Base-by-base conservation (phyloP, 1,140 invertebrate species). In the Diabrotica virgifera region DNA sequence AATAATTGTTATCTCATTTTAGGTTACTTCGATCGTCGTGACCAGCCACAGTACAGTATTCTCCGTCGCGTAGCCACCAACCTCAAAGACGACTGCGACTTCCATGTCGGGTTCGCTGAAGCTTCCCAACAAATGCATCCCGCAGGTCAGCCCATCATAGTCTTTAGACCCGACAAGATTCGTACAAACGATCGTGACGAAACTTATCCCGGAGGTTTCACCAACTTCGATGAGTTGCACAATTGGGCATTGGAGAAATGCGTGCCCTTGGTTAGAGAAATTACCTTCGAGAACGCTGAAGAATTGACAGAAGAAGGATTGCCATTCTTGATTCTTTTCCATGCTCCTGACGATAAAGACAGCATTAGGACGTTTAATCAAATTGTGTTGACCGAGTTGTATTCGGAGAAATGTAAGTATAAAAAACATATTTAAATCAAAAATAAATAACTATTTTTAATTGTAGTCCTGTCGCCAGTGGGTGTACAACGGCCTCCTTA, bases 251-350 rank as follows among this genome's bases (percentile, higher is more conserved):
- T 91, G 65, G 90, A 91, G 59, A 92, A 91, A 75, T 99, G 97
- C 77, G 89, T 94, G 11, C 91, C 92, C 1, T 78, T 94, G 24
- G 92, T 94, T 0, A 81, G 92, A 63, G 96, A 98, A 81, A 98
- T 99, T 54, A 98, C 96, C 5, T 99, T 99, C 81, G 96, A 98
- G 83, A 99, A 99, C 86, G 97, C 97, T 14, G 97, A 99, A 82
- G 97, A 99, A 81, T 80, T 99, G 9, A 99, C 97, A 0, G 98
- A 99, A 83, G 97, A 99, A 84, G 97, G 97, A 11, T 80, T 99
- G 69, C 97, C 98, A n/a, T 99, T 99, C 81, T 84, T 99, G 5
- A 99, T 99, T 71, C 80, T 99, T 3, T 99, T 99, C 80, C 94
- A 99, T 76, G 78, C 88, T 68, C 90, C 94, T 1, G 89, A 92